A percentile compares a stretch with the other conserved stretches of the same genome.
Conservation (phyloP, 2,797 vertebrate species). For the Danio tinwini region DNA sequence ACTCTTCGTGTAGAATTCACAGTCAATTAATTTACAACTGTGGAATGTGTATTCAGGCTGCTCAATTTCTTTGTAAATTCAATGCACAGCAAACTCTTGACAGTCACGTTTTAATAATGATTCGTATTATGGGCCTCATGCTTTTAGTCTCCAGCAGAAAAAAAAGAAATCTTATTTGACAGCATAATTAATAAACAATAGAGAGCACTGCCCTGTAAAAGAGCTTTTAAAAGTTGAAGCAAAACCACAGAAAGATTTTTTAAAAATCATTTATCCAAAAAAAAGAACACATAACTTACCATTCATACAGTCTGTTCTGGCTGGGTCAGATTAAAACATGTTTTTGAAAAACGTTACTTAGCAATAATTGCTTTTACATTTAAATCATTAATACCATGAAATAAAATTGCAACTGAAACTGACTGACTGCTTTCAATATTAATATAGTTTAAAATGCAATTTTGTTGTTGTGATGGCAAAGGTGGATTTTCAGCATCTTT, state of each 20-base stretch:
- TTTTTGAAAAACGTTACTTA: not conserved
- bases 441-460: too few relatives aligned
- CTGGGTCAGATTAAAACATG: too few relatives aligned
- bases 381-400: too few relatives aligned
- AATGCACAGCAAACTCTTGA: not conserved
- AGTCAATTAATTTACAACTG: not conserved
- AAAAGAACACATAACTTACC: not conserved
- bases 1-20: too few relatives aligned
- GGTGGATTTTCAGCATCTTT: too few relatives aligned
- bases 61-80: slow-evolving; percentile 22
- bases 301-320: too few relatives aligned
- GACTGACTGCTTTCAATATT: too few relatives aligned
- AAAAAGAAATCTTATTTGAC: slow-evolving; percentile 6
- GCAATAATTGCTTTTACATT: too few relatives aligned
- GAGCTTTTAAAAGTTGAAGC: not conserved
- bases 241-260: not conserved
- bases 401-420: too few relatives aligned
- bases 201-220: slow-evolving; percentile 3
- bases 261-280: not conserved
- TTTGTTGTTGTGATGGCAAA: too few relatives aligned
- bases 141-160: not conserved
- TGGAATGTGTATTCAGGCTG: not conserved
- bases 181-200: slow-evolving; percentile 14
- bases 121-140: slow-evolving; percentile 24
- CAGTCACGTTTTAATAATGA: slow-evolving; percentile 16